Base-by-base conservation (phyloP, 1,140 invertebrate genomes). In the Dufourea novaeangliae region DNA sequence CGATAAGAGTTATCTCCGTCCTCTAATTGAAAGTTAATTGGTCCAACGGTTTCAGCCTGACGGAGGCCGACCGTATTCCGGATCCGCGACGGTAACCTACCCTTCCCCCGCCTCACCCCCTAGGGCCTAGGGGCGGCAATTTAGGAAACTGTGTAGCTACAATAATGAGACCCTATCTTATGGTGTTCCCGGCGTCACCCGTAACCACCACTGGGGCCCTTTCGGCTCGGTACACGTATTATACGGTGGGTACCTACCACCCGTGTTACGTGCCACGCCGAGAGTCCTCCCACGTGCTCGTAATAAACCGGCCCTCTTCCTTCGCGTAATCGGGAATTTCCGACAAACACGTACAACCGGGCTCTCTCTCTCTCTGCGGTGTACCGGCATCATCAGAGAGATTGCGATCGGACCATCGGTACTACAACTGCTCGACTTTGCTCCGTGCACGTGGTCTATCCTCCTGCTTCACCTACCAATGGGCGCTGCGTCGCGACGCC, bases 11-110 rank as follows among this genome's bases (percentile, higher is more conserved):
- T 91, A 91, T 91, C 90, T 91, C 70, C 77, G 50, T 82, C 68
- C 71, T 90, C 90, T 91, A 91, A 91, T 91, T 91, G 90, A 91
- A 91, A 91, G 89, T 90, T 91, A 91, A 91, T 91, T 91, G 90
- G 90, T 90, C 90, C 88, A 83, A 83, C 85, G 88, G 90, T 91
- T 75, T 73, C n/a, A 88, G 87, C 86, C 84, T 56, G 67, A 34
- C 72, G 82, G 83, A 71, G 66, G 69, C 69, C 61, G 66, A 57
- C 32, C 57, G 68, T 62, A n/a, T n/a, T 29, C 57, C 20, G 44
- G 78, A 63, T 68, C 78, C 84, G 79, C 82, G 79, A 34, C 32
- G 64, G 14, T 80, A 82, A 83, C 82, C n/a, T n/a, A n/a, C n/a
- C n/a, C n/a, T n/a, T n/a, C n/a, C n/a, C n/a, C n/a, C n/a, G n/a